Conservation (phyloP, 2,113 vertebrate genomes). For the Bambusicola thoracicus region DNA sequence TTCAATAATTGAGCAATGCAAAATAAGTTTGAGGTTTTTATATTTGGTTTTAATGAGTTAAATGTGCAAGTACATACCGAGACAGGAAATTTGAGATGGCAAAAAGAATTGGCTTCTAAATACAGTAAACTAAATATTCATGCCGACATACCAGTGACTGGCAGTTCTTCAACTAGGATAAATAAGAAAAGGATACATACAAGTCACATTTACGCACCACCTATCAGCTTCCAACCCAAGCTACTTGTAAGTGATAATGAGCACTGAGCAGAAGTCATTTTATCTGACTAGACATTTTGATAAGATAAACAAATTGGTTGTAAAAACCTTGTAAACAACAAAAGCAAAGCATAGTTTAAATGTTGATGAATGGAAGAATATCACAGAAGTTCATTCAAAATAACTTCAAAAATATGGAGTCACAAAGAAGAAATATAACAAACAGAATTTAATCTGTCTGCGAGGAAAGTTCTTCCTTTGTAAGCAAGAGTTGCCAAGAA, state of each 20-base stretch:
- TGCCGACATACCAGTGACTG: neutral
- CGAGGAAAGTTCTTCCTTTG: neutral
- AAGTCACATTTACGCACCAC: neutral
- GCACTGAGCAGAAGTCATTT: neutral
- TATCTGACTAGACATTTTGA: neutral
- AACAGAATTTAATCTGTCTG: neutral
- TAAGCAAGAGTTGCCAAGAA: neutral
- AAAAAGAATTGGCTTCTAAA: neutral
- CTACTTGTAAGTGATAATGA: neutral
- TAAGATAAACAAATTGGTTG: neutral
- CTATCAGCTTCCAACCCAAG: neutral
- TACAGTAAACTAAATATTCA: neutral
- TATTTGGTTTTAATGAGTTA: neutral
- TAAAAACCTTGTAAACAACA: neutral
- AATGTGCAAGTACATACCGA: neutral
- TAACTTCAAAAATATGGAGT: neutral
- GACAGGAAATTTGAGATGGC: neutral
- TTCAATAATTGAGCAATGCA: neutral
- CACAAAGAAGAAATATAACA: neutral
- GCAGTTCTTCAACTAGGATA: neutral
- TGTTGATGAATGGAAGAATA: neutral
- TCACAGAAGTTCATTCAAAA: neutral
- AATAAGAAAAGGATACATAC: neutral
- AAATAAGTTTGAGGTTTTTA: neutral
- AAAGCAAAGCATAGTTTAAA: neutral